phyloP scores from a whole-genome alignment of 53 echinoderm and acorn worm species.

The Mesocentrotus franciscanus region DNA sequence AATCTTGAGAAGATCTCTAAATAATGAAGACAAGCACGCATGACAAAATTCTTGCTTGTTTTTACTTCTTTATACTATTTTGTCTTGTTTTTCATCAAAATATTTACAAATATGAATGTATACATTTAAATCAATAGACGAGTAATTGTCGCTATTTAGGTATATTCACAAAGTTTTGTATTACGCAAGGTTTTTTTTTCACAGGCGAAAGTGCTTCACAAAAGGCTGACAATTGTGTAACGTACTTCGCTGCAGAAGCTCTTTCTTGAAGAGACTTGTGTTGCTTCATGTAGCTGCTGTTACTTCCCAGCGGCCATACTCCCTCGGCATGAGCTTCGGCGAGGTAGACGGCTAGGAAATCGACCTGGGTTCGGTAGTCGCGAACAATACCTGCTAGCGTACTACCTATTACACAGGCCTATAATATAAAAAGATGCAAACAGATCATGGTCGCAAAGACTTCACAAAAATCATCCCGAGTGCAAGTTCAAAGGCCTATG shows the following conservation, averaged over 20 bases:
- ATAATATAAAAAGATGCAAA: not conserved
- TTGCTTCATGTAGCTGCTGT: constrained; percentile 65
- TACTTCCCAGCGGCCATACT: constrained; percentile 57
- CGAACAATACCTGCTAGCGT: constrained; percentile 70
- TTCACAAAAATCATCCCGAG: not conserved
- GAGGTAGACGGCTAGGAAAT: constrained; percentile 82
- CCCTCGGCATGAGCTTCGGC: constrained; percentile 81
- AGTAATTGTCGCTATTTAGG: no score
- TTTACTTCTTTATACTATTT: no score
- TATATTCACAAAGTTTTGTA: no score
- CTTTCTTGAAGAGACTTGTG: constrained; percentile 73
- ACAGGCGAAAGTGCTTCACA: no score
- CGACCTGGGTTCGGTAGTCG: constrained; percentile 80
- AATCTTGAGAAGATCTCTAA: constrained; percentile 68
- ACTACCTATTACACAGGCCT: constrained; percentile 83
- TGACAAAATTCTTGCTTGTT: no score
- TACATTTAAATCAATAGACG: no score
- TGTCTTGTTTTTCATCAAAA: no score
- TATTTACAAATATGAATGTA: no score
- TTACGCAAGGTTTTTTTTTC: no score
- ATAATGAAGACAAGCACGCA: not conserved
- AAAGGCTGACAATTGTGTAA: no score
- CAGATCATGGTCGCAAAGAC: not conserved
- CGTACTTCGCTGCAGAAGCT: constrained; percentile 71
- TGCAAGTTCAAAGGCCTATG: not conserved